These are phyloP conservation scores for Ctenosaura bakeri DNA, from an alignment of 2,797 vertebrate species.

Conservation along the genomic window DNA sequence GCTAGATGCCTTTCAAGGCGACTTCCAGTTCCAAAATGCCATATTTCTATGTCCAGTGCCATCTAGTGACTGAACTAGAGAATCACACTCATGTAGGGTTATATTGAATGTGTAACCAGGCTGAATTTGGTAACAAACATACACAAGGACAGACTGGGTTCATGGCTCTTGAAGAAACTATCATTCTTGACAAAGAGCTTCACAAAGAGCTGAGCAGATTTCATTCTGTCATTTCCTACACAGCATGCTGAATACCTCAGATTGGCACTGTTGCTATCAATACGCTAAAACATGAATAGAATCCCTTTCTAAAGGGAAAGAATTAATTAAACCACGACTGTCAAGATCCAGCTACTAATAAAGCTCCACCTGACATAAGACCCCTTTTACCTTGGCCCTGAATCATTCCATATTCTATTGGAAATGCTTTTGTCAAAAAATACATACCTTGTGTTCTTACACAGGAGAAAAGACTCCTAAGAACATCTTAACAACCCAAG, in stretches of 20 bases:
- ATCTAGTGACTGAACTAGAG: background rate
- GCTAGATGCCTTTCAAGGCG: background rate
- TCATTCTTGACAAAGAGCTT: conserved; percentile 63
- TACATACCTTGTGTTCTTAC: conserved; percentile 61
- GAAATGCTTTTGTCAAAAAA: conserved; percentile 72
- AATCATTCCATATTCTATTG: conserved; percentile 69
- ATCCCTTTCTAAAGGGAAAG: conserved; percentile 76
- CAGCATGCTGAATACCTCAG: conserved; percentile 75
- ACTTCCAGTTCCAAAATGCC: background rate
- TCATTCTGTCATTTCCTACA: conserved; percentile 75
- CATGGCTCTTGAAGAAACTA: conserved; percentile 73
- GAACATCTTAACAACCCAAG: conserved; percentile 41
- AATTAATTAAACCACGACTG: conserved; percentile 79
- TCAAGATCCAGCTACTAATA: conserved; percentile 74
- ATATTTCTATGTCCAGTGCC: background rate
- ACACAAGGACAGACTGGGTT: conserved; percentile 77
- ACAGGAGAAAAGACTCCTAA: conserved; percentile 65
- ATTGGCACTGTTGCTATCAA: conserved; percentile 77
- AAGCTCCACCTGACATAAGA: conserved; percentile 73
- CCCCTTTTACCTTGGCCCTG: conserved; percentile 81
- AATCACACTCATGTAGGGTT: background rate
- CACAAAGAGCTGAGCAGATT: conserved; percentile 72
- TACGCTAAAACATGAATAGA: conserved; percentile 80
- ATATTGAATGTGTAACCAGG: conserved; percentile 15
- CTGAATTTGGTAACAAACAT: conserved; percentile 63